Evolutionary conservation across 2,113 vertebrate species (phyloP), one percentile per base, ranked within the genome.

Genomic region (Pterophyllum scalare): DNA sequence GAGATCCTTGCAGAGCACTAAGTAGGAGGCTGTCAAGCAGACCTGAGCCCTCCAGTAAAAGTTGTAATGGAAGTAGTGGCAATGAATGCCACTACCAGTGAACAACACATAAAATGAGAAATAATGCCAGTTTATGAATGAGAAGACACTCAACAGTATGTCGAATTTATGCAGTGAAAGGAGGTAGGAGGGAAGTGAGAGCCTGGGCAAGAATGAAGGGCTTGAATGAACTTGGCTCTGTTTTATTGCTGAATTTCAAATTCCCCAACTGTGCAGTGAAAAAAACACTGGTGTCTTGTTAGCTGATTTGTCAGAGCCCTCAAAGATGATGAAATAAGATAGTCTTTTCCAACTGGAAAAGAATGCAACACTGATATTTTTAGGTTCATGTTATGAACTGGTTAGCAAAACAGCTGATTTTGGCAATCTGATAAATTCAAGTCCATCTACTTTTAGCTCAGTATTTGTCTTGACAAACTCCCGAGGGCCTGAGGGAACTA

Each of bases 101-200:
- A 62, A 43, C 9, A 43, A 59, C 12, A 40, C 28, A 6, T 28
- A 58, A 24, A 76, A 59, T 35, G 28, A 81, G 26, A 54, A 46
- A 40, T 22, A 77, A 58, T 31, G 46, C 13, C 38, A 81, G 14
- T 81, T 88, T 35, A 31, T 84, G 59, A 64, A 19, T 6, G 35
- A 24, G 19, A 61, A 12, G 12, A 74, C 0, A 11, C 6, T 40
- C 31, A 58, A 40, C 14, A 82, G 17, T 60, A 52, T 31, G 49
- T 61, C 3, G 5, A 38, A 65, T 24, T 20, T 59, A 60, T 57
- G 13, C 58, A 40, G 24, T 12, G 0, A 46, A 9, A 10, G 22
- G 20, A 2, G 14, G 35, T 46, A 64, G 17, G 60, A 64, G 58
- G 80, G 12, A 72, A 46, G 57, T 14, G 24, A 77, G 28, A 7